These are phyloP conservation scores for Grapholita molesta DNA, from an alignment of 1,140 invertebrate genomes.

Conservation along the genomic window DNA sequence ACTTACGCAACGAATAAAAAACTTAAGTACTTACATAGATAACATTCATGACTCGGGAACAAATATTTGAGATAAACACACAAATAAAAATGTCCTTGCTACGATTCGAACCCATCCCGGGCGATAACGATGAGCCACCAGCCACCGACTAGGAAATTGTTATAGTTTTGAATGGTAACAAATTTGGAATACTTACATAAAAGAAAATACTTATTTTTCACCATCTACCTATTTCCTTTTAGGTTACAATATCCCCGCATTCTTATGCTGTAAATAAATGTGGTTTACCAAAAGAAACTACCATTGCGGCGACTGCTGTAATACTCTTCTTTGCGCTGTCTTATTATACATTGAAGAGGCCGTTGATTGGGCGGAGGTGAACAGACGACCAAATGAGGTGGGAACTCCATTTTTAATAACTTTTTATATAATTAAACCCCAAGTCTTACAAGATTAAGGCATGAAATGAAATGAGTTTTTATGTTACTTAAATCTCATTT, in stretches of 20 bases:
- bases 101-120: too few relatives aligned
- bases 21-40: too few relatives aligned
- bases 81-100: too few relatives aligned
- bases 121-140: too few relatives aligned
- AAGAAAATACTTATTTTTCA: too few relatives aligned
- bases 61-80: too few relatives aligned
- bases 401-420: not conserved
- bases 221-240: conserved; percentile 27
- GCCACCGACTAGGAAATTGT: too few relatives aligned
- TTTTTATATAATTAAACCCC: not conserved
- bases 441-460: not conserved
- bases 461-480: not conserved
- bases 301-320: conserved; percentile 44
- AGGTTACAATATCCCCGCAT: conserved; percentile 52
- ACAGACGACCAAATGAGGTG: conserved; percentile 28
- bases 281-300: conserved; percentile 50
- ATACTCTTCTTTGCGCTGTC: conserved; percentile 38
- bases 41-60: too few relatives aligned
- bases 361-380: conserved; percentile 36
- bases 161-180: too few relatives aligned
- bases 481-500: conserved; percentile 1
- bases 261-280: conserved; percentile 52
- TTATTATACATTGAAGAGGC: conserved; percentile 31
- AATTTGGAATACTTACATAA: too few relatives aligned
- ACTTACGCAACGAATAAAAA: too few relatives aligned